These are phyloP conservation scores for Malurus leucopterus DNA, from an alignment of 2,797 vertebrate species.

Conservation along the genomic window DNA sequence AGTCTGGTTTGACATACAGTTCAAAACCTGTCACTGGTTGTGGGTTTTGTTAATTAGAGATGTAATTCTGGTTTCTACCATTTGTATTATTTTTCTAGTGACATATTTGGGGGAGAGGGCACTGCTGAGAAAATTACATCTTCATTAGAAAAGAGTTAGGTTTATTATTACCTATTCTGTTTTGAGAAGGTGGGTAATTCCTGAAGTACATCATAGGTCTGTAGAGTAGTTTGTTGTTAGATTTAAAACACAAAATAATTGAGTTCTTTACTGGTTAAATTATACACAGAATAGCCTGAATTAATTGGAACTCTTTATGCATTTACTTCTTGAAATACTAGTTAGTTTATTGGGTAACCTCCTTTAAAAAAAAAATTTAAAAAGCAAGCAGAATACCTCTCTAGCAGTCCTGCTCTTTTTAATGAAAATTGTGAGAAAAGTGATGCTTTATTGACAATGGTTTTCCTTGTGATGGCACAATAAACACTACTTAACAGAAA, in stretches of 20 bases:
- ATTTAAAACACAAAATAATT: not conserved
- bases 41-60: not conserved
- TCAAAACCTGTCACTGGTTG: not conserved
- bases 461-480: not conserved
- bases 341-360: not conserved
- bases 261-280: not conserved
- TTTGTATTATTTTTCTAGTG: not conserved
- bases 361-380: fast-evolving
- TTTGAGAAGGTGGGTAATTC: not conserved
- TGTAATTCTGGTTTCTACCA: not conserved
- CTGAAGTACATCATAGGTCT: not conserved
- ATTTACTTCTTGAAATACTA: not conserved
- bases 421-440: not conserved
- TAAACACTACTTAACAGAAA: not conserved
- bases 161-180: not conserved
- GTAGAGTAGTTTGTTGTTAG: not conserved
- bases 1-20: not conserved
- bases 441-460: not conserved
- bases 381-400: not conserved
- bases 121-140: not conserved
- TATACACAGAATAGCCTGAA: not conserved
- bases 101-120: not conserved
- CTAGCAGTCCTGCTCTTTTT: not conserved
- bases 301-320: not conserved
- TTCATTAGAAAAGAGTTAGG: not conserved